These are phyloP conservation scores for Oenanthe oenanthe DNA, from an alignment of 2,113 vertebrate genomes.

Conservation along the genomic window DNA sequence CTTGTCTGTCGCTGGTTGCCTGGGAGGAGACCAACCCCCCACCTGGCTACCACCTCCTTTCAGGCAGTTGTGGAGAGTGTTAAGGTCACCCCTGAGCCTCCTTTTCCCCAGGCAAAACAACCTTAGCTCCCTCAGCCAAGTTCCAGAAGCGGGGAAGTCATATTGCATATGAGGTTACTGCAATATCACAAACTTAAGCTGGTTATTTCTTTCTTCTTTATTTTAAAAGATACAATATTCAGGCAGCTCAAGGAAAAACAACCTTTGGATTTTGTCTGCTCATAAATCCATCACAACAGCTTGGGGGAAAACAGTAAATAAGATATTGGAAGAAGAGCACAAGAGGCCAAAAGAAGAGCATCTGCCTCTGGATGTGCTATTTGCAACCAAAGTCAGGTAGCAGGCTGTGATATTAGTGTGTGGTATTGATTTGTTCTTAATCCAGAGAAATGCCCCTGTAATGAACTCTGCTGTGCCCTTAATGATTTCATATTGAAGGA, in stretches of 20 bases:
- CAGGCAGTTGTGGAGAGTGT: not conserved
- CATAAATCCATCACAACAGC: constrained; percentile 54
- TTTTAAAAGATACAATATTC: constrained; percentile 55
- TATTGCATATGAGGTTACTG: not conserved
- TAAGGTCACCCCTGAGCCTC: not conserved
- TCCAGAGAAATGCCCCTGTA: constrained; percentile 71
- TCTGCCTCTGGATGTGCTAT: constrained; percentile 28
- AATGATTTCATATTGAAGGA: constrained; percentile 62
- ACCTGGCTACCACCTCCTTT: not conserved
- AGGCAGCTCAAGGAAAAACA: constrained; percentile 57
- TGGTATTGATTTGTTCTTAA: constrained; percentile 71
- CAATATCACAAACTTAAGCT: constrained; percentile 15
- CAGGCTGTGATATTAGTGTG: constrained; percentile 54
- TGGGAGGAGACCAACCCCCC: not conserved
- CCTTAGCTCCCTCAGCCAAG: not conserved
- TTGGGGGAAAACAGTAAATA: constrained; percentile 52
- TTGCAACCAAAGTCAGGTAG: constrained; percentile 39
- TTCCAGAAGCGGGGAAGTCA: not conserved
- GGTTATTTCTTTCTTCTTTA: constrained; percentile 15
- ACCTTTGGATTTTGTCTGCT: constrained; percentile 48
- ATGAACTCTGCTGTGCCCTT: constrained; percentile 68
- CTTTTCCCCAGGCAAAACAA: not conserved
- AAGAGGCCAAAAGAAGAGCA: constrained; percentile 34
- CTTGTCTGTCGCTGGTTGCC: not conserved
- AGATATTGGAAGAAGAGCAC: constrained; percentile 50